phyloP scores from a whole-genome alignment of 2,113 vertebrate species.

The Merops nubicus region DNA sequence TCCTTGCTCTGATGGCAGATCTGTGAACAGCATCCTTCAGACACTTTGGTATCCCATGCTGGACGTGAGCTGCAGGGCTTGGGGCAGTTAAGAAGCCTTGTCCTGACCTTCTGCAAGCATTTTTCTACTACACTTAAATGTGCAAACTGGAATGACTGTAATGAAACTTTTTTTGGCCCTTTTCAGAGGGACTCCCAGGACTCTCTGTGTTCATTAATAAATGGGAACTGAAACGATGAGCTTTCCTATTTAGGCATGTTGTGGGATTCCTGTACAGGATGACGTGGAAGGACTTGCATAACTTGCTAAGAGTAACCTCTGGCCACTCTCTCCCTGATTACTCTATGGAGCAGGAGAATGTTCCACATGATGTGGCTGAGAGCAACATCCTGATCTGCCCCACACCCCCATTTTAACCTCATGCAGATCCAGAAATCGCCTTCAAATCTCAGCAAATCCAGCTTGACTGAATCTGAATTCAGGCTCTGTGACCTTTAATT shows the following conservation, averaged over 20 bases:
- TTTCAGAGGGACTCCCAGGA: background rate
- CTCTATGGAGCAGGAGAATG: background rate
- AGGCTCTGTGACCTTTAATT: background rate
- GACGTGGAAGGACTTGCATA: background rate
- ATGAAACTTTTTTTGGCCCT: background rate
- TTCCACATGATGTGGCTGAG: background rate
- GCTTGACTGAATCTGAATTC: background rate
- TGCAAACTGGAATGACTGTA: background rate
- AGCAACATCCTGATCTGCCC: background rate
- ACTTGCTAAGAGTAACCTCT: background rate
- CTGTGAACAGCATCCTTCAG: background rate
- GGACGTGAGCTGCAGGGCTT: background rate
- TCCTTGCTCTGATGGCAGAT: background rate
- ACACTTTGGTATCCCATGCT: background rate
- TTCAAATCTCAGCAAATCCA: background rate
- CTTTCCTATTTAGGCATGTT: background rate
- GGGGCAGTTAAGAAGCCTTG: background rate
- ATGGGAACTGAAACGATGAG: background rate
- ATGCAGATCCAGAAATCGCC: background rate
- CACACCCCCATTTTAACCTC: background rate
- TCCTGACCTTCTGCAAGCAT: background rate
- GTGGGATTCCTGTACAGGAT: background rate
- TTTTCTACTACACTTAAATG: background rate
- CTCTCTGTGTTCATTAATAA: background rate
- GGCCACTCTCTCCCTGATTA: background rate